These are phyloP conservation scores for Botrylloides violaceus DNA, from an alignment of 23 tunicate species.

Conservation along the genomic window DNA sequence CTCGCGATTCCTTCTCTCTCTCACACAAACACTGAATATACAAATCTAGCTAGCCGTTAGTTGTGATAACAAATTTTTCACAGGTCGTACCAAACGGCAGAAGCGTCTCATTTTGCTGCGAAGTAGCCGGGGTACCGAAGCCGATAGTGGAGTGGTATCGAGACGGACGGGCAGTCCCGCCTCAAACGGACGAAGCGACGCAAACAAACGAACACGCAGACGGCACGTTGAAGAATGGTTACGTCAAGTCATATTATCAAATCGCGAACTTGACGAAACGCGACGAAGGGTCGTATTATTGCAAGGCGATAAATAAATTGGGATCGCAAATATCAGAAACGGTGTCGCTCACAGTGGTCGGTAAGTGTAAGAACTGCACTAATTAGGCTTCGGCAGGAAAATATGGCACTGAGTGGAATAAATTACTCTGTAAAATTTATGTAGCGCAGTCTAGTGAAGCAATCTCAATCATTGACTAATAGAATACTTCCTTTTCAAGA, in stretches of 20 bases:
- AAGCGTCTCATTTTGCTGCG: conserved; percentile 70
- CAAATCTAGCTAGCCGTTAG: too few species aligned
- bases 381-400: too few species aligned
- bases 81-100: conserved; percentile 67
- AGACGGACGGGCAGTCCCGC: conserved; percentile 30
- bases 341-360: conserved; percentile 40
- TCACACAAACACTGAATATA: too few species aligned
- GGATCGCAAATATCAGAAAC: conserved; percentile 68
- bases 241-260: conserved; percentile 1
- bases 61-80: too few species aligned
- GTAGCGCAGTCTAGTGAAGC: too few species aligned
- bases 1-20: too few species aligned
- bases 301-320: conserved; percentile 63
- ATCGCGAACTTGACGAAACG: conserved; percentile 26
- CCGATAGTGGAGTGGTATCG: conserved; percentile 76
- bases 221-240: background rate
- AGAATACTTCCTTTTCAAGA: conserved; percentile 35
- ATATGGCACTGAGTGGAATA: too few species aligned
- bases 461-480: too few species aligned
- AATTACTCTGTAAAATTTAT: too few species aligned
- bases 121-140: conserved; percentile 64
- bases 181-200: background rate
- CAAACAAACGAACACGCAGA: background rate
- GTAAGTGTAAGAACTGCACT: too few species aligned
- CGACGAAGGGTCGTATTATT: conserved; percentile 59